A percentile compares a stretch with the other conserved stretches of the same genome.
Evolutionary conservation across 2,113 vertebrate genomes (phyloP).

Genomic region (Enhydra lutris): DNA sequence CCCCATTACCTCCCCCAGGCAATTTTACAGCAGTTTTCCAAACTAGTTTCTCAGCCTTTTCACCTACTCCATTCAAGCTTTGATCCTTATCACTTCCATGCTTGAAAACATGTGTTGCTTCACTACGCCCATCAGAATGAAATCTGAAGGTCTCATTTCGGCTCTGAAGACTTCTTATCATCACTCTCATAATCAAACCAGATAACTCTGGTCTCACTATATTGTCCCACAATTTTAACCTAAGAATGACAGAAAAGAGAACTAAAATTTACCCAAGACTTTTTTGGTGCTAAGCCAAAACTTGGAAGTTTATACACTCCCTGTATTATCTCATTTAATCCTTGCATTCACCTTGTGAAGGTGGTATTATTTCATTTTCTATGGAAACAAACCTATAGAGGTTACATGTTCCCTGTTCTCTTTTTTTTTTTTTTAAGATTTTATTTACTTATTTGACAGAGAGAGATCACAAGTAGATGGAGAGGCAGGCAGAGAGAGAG

Average conservation of each 20-base stretch:
- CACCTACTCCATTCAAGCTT: neutral
- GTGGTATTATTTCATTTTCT: neutral
- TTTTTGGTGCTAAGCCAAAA: neutral
- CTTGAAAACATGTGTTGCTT: neutral
- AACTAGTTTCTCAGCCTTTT: neutral
- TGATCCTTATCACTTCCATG: neutral
- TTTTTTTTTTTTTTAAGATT: neutral
- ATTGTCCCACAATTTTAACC: neutral
- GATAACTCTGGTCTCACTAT: neutral
- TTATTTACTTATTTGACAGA: too few species aligned
- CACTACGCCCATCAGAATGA: neutral
- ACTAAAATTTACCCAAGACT: neutral
- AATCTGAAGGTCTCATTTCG: neutral
- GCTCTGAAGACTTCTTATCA: neutral
- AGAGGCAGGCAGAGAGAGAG: too few species aligned
- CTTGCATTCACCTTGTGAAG: neutral
- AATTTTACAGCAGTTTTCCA: neutral
- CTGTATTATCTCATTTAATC: neutral
- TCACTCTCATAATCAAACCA: neutral
- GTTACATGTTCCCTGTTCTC: neutral
- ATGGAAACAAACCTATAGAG: neutral
- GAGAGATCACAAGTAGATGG: too few species aligned
- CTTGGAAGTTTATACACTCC: neutral
- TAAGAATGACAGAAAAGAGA: conserved; percentile 14
- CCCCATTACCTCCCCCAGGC: neutral